Conservation (phyloP, 1,140 invertebrate genomes). For the Drosophila carrolli region DNA sequence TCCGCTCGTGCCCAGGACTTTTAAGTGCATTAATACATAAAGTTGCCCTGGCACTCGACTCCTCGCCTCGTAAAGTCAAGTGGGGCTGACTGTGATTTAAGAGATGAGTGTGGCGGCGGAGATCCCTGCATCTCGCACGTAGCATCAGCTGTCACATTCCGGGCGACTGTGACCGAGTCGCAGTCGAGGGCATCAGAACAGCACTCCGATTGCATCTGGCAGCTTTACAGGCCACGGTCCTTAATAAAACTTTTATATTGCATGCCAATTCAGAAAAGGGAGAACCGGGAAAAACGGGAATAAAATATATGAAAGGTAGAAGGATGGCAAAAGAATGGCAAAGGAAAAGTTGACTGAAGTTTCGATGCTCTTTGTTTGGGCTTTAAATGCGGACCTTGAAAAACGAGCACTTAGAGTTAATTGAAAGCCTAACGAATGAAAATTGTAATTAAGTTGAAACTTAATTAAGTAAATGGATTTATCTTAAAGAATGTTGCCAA, state of each 20-base stretch:
- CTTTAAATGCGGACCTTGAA: not conserved
- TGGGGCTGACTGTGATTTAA: conserved; percentile 56
- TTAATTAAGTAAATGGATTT: too few species aligned
- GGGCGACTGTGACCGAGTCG: conserved; percentile 13
- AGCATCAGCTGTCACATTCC: conserved; percentile 48
- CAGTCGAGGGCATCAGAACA: conserved; percentile 28
- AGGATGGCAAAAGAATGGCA: not conserved
- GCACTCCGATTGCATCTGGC: conserved; percentile 51
- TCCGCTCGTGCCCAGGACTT: conserved; percentile 35
- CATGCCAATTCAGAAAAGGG: conserved; percentile 48
- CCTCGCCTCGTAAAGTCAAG: conserved; percentile 61
- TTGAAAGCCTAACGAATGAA: not conserved
- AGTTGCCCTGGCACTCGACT: conserved; percentile 15
- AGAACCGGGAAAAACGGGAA: not conserved
- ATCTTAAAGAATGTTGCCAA: too few species aligned
- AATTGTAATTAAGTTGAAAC: not conserved
- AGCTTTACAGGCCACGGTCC: conserved; percentile 56
- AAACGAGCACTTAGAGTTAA: not conserved
- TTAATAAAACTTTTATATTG: conserved; percentile 64
- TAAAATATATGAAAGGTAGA: not conserved
- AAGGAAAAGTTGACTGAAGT: conserved; percentile 1
- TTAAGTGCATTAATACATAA: conserved; percentile 73
- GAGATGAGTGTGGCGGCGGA: conserved; percentile 19
- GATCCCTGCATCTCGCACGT: conserved; percentile 44
- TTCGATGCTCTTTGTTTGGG: conserved; percentile 7